Evolutionary conservation across 2,888 invertebrate genomes (phyloP).

Genomic region (Cosmia trapezina): DNA sequence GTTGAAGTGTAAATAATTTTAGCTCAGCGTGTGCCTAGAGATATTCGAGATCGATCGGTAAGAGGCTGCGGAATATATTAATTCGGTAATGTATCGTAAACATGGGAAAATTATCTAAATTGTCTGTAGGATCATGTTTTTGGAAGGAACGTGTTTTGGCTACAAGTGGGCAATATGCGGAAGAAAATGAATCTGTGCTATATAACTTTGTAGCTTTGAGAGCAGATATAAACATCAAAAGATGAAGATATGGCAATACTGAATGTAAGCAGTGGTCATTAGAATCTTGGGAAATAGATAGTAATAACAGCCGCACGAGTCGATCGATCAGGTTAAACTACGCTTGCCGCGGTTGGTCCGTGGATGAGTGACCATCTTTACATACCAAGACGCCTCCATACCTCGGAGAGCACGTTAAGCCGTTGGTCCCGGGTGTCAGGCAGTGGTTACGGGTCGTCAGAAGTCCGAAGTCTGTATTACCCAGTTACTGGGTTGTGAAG

Average conservation of each 20-base stretch:
- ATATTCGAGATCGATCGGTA: conserved; percentile 55
- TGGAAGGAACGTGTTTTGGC: conserved; percentile 2
- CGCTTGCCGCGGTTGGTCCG: too few relatives aligned
- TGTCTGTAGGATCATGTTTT: conserved; percentile 10
- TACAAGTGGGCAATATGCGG: not conserved
- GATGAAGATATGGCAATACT: not conserved
- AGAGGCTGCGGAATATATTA: conserved; percentile 44
- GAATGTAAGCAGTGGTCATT: not conserved
- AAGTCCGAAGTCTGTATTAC: too few relatives aligned
- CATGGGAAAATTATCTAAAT: conserved; percentile 31
- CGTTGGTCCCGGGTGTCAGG: too few relatives aligned
- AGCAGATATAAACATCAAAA: not conserved
- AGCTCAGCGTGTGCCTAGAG: conserved; percentile 48
- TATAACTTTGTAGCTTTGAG: not conserved
- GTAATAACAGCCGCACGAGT: too few relatives aligned
- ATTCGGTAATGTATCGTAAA: conserved; percentile 46
- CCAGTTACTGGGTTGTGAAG: too few relatives aligned
- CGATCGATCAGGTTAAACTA: too few relatives aligned
- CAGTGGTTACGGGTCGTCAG: too few relatives aligned
- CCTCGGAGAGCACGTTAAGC: too few relatives aligned
- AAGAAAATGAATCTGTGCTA: not conserved
- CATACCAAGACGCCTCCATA: too few relatives aligned
- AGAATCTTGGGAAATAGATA: too few relatives aligned
- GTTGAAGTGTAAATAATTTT: conserved; percentile 61
- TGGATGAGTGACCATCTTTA: too few relatives aligned